Evolutionary conservation across 64 coral and sea anemone genomes (phyloP), one percentile per base, ranked within the genome.

Genomic region (Cladopsammia gracilis): DNA sequence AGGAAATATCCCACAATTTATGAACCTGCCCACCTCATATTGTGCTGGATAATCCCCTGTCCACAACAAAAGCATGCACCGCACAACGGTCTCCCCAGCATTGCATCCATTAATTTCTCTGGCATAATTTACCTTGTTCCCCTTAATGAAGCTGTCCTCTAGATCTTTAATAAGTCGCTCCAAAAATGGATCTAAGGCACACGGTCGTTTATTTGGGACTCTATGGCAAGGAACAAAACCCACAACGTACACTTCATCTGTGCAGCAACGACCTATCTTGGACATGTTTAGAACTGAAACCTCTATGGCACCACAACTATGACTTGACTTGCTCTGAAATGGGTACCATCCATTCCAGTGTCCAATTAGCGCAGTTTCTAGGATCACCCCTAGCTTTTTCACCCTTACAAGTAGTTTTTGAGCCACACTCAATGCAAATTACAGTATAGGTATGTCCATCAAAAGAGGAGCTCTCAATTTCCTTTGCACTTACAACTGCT

Each of bases 271-370:
- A 65, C 48, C 7, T 77, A 25, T 62, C 64, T 64, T 89, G 2
- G 54, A 25, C 73, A 89, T 66, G 48, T 58, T 89, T n/a, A 64
- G 42, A 20, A 89, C 18, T 2, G 73, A 24, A 11, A 89, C 34
- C 5, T 77, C 73, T 7, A 77, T 76, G 24, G 87, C 73, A 77
- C 71, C 87, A 89, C 87, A 89, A 68, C 87, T 89, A 61, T 76
- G 87, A 0, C 8, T 10, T 6, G 53, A 48, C 15, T 53, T 53
- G 10, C 18, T 62, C 3, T 52, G 53, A 50, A 89, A 77, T 76
- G 87, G 71, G 57, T 89, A 60, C 73, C 87, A 89, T 13, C 87
- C 87, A 89, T 89, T 57, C 87, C 87, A 89, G 19, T 89, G 57
- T n/a, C 87, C 87, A 20, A 89, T 89, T 4, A 89, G 58, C 20